phyloP scores from a whole-genome alignment of 2,113 vertebrate species.

The Saguinus imperator region DNA sequence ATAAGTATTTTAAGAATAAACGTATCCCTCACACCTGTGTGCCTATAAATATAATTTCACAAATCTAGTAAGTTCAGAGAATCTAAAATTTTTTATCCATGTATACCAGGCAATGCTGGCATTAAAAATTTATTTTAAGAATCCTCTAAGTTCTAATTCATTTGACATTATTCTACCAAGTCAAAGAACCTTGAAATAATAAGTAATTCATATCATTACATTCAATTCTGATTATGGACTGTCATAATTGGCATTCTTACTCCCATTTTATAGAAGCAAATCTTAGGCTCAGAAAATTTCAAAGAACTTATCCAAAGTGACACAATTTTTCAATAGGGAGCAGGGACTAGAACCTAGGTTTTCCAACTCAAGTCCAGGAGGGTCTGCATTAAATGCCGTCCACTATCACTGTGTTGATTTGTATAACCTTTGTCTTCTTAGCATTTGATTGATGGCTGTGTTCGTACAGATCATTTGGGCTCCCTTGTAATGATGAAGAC shows the following conservation, averaged over 20 bases:
- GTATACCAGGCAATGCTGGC: not conserved
- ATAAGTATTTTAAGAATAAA: not conserved
- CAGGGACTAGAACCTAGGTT: not conserved
- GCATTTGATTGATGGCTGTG: slow-evolving; percentile 47
- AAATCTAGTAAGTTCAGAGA: not conserved
- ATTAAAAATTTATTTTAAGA: not conserved
- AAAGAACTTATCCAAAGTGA: not conserved
- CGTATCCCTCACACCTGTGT: not conserved
- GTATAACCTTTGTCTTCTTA: not conserved
- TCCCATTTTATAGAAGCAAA: not conserved
- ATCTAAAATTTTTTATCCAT: not conserved
- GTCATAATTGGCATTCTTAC: not conserved
- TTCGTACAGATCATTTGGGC: slow-evolving; percentile 45
- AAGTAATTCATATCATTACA: not conserved
- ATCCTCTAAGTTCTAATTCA: not conserved
- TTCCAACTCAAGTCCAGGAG: not conserved
- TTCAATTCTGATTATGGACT: not conserved
- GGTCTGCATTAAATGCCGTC: not conserved
- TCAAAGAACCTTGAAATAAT: not conserved
- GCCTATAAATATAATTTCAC: not conserved
- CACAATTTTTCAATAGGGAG: not conserved
- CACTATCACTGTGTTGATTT: not conserved
- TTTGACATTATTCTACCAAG: not conserved
- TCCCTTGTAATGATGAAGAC: slow-evolving; percentile 61
- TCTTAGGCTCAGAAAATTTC: not conserved